Base-by-base conservation (phyloP, 2,888 invertebrate species). In the Chelonus formosanus region DNA sequence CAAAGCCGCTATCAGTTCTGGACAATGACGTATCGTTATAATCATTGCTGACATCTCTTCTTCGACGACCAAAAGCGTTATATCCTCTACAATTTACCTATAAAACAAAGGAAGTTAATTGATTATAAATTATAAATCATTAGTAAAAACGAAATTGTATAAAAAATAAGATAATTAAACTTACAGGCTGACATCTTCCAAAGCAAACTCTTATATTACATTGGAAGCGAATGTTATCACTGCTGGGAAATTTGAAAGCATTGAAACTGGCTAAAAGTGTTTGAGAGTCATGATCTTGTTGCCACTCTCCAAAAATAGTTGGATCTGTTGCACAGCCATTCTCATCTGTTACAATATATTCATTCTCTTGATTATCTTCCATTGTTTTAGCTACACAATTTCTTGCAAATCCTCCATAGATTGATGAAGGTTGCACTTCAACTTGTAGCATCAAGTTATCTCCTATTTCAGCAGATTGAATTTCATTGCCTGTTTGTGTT, bases 141-240 rank as follows among this genome's bases (percentile, higher is more conserved):
- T 5, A n/a, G 5, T 8, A 5, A 47, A 10, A 48, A 36, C 6
- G 34, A 50, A 31, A 50, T 43, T 62, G 40, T 53, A n/a, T 1
- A n/a, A 4, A 40, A 40, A 10, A 54, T 6, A 3, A 34, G 7
- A 44, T 20, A 36, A 67, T 58, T 10, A 10, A 10, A 85, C 90
- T 89, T 86, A 93, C 96, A 76, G 96, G 96, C 87, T 96, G 96
- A 83, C 96, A 97, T 86, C 91, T 93, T 82, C 96, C 96, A 80
- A 96, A 96, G 88, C 96, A 96, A 6, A 97, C 96, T 68, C 96
- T 89, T 77, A 96, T 95, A 84, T 96, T 96, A 84, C 96, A 96
- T 84, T 96, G 96, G 93, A 97, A 96, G 84, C 94, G 87, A 76
- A 96, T 95, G 79, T 94, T 96, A 79, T 96, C 96, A 79, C 95